phyloP scores from a whole-genome alignment of 2,888 invertebrate species.

The Palloptera scutellata region DNA sequence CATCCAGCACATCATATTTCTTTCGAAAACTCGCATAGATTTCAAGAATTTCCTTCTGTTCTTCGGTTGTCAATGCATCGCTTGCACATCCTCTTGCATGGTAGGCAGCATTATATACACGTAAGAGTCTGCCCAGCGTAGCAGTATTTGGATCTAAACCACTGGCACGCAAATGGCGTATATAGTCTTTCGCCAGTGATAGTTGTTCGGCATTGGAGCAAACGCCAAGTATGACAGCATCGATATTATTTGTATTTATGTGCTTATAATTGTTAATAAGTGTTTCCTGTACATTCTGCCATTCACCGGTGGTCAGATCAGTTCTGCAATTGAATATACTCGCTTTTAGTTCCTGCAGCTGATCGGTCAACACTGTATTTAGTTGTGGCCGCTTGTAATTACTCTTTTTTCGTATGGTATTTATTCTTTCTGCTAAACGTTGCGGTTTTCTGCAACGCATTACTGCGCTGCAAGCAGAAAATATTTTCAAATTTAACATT shows the following conservation, averaged over 20 bases:
- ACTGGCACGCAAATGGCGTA: constrained; percentile 66
- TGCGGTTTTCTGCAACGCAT: no score
- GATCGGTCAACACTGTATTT: constrained; percentile 38
- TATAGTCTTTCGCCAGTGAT: constrained; percentile 68
- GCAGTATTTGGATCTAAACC: constrained; percentile 68
- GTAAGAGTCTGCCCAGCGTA: constrained; percentile 68
- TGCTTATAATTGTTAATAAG: constrained; percentile 49
- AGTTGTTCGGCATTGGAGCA: constrained; percentile 65
- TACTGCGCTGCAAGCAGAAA: no score
- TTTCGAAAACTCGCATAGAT: constrained; percentile 61
- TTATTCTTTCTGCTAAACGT: background rate
- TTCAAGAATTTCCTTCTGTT: constrained; percentile 68
- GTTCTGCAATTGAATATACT: constrained; percentile 39
- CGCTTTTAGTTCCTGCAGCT: constrained; percentile 47
- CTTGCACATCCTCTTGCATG: constrained; percentile 34
- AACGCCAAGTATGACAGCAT: constrained; percentile 69
- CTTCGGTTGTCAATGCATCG: constrained; percentile 43
- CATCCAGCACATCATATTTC: constrained; percentile 70
- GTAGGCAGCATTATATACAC: constrained; percentile 65
- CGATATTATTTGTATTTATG: constrained; percentile 66
- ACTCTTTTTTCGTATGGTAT: constrained; percentile 12
- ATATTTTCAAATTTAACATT: no score
- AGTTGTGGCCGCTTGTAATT: constrained; percentile 45
- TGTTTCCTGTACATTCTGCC: constrained; percentile 48
- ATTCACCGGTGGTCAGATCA: constrained; percentile 45